Conservation (phyloP, 2,888 invertebrate genomes). For the Noctua fimbriata region DNA sequence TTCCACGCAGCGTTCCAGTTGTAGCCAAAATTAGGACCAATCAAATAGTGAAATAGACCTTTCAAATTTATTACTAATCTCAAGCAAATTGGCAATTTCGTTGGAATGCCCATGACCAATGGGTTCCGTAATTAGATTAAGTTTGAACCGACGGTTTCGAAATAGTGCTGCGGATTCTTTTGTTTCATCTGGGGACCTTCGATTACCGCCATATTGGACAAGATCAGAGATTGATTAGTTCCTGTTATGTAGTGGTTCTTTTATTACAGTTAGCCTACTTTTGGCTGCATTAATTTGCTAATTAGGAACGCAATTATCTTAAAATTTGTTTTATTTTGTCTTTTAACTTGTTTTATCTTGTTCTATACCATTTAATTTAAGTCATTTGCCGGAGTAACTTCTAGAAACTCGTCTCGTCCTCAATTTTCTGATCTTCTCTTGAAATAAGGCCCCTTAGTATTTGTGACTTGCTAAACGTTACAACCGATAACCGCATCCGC, state of each 20-base stretch:
- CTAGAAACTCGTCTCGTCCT: background rate
- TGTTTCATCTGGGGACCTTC: slow-evolving; percentile 50
- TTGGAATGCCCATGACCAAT: slow-evolving; percentile 57
- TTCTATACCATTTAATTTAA: background rate
- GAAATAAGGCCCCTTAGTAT: slow-evolving; percentile 27
- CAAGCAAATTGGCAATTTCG: slow-evolving; percentile 52
- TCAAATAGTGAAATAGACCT: slow-evolving; percentile 42
- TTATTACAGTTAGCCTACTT: slow-evolving; percentile 18
- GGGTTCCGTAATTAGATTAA: slow-evolving; percentile 60
- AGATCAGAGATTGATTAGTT: slow-evolving; percentile 46
- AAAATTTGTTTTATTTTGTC: background rate
- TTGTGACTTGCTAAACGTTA: slow-evolving; percentile 15
- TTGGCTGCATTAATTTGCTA: background rate
- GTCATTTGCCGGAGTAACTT: background rate
- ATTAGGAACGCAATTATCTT: slow-evolving; percentile 1
- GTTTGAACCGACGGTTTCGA: slow-evolving; percentile 45
- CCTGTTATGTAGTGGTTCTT: slow-evolving; percentile 48
- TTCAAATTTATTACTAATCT: slow-evolving; percentile 50
- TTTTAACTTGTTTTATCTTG: background rate
- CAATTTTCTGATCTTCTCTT: slow-evolving; percentile 1
- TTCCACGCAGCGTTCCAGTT: slow-evolving; percentile 21
- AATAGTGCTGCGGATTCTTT: slow-evolving; percentile 56
- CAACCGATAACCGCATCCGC: slow-evolving; percentile 49
- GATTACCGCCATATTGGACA: slow-evolving; percentile 36
- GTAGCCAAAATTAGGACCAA: slow-evolving; percentile 43